Conservation (phyloP, 2,888 invertebrate genomes). For the Tachina grossa region DNA sequence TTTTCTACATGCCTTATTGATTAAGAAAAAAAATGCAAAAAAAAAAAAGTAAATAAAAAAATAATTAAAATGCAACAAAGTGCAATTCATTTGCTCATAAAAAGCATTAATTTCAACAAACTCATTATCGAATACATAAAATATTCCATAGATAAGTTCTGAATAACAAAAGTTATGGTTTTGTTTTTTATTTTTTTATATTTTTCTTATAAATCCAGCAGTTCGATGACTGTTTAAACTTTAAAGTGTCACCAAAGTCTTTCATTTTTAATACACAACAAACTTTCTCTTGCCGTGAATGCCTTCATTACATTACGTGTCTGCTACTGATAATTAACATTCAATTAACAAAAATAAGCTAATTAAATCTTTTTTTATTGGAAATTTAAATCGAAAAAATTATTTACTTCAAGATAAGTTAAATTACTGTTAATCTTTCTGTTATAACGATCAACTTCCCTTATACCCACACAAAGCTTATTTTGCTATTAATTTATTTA, state of each 20-base stretch:
- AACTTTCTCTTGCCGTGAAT: slow-evolving; percentile 39
- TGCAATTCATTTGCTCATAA: neutral
- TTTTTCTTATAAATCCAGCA: neutral
- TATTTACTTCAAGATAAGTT: slow-evolving; percentile 1
- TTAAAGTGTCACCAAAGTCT: neutral
- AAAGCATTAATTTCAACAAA: neutral
- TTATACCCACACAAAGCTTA: neutral
- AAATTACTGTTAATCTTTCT: neutral
- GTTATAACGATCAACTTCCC: neutral
- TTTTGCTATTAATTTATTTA: neutral
- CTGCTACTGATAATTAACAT: slow-evolving; percentile 32
- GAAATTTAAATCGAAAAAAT: slow-evolving; percentile 19
- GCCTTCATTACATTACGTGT: slow-evolving; percentile 19
- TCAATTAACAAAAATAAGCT: slow-evolving; percentile 54
- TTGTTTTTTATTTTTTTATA: neutral
- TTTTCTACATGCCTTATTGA: neutral
- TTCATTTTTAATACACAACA: neutral
- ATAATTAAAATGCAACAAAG: neutral
- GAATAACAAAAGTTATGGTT: neutral
- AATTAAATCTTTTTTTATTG: slow-evolving; percentile 34
- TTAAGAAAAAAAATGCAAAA: neutral
- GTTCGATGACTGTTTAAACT: slow-evolving; percentile 9
- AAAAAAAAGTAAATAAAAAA: slow-evolving; percentile 1
- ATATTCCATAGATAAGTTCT: neutral
- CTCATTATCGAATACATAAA: neutral